Evolutionary conservation across 2,797 vertebrate species (phyloP).

Genomic region (Xenentodon cancila): DNA sequence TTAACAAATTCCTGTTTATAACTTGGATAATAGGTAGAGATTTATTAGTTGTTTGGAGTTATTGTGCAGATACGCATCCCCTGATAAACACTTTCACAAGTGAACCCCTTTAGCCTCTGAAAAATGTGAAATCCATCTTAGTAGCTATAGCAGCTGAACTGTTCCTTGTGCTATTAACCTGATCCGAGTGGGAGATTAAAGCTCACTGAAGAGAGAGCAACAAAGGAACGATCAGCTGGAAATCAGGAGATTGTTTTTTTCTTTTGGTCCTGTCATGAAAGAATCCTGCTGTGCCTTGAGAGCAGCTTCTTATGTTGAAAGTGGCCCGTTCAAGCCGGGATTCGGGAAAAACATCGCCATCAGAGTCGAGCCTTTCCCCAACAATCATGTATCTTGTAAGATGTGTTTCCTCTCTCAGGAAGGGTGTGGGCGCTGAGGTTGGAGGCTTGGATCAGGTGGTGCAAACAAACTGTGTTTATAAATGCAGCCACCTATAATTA

Average conservation of each 20-base stretch:
- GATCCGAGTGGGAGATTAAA: slow-evolving; percentile 44
- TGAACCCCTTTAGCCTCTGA: slow-evolving; percentile 35
- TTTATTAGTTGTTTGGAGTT: slow-evolving; percentile 6
- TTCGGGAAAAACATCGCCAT: slow-evolving; percentile 25
- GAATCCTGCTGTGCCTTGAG: slow-evolving; percentile 11
- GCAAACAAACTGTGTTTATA: slow-evolving; percentile 28
- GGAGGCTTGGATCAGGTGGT: slow-evolving; percentile 22
- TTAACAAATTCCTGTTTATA: slow-evolving; percentile 6
- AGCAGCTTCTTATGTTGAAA: not conserved
- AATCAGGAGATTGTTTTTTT: slow-evolving; percentile 39
- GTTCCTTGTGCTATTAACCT: slow-evolving; percentile 43
- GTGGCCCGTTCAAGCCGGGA: not conserved
- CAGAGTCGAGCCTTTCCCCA: slow-evolving; percentile 34
- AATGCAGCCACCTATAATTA: slow-evolving; percentile 28
- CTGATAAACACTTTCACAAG: slow-evolving; percentile 17
- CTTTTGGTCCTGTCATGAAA: slow-evolving; percentile 6
- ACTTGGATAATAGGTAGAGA: slow-evolving; percentile 2
- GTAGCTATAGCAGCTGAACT: slow-evolving; percentile 55
- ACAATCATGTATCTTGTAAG: slow-evolving; percentile 48
- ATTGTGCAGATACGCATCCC: slow-evolving; percentile 7
- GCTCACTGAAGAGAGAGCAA: slow-evolving; percentile 39
- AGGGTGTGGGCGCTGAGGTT: slow-evolving; percentile 45
- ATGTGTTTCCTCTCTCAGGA: slow-evolving; percentile 73
- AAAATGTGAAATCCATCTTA: slow-evolving; percentile 64
- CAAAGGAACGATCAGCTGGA: slow-evolving; percentile 33